These are phyloP conservation scores for Cairina moschata DNA, from an alignment of 2,113 vertebrate genomes.

Conservation along the genomic window DNA sequence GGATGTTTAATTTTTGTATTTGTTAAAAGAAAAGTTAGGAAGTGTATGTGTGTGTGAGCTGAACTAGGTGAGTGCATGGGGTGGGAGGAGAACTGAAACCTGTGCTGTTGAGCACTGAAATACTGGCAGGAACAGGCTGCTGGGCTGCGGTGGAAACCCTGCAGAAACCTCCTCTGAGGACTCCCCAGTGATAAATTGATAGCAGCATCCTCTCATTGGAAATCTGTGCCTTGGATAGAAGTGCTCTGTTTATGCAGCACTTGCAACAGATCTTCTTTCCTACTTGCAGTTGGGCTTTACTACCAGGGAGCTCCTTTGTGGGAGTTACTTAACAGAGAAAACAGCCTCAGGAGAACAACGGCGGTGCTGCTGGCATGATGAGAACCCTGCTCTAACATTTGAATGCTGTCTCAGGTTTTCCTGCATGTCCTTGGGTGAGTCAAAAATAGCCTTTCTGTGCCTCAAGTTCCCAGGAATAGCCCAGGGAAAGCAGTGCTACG, in stretches of 20 bases:
- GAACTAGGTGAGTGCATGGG: background rate
- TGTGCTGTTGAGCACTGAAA: background rate
- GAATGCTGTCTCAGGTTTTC: rapidly evolving
- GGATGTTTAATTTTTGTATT: background rate
- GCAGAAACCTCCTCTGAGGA: background rate
- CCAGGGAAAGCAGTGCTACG: background rate
- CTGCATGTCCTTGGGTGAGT: background rate
- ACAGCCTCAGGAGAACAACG: background rate
- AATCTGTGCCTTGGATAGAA: background rate
- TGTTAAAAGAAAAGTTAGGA: background rate
- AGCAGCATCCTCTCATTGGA: background rate
- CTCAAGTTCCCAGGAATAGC: background rate
- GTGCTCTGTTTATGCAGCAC: background rate
- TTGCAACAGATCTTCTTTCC: background rate
- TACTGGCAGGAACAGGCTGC: background rate
- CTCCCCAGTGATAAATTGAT: background rate
- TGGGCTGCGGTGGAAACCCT: background rate
- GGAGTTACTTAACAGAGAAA: background rate
- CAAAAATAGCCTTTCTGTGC: background rate
- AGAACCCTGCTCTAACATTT: background rate
- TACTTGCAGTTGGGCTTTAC: background rate
- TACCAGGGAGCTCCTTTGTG: background rate
- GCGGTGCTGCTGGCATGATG: background rate
- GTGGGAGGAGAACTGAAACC: background rate
- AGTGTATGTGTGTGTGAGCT: background rate